Evolutionary conservation across 64 coral and sea anemone genomes (phyloP).

Genomic region (Anthopleura sola): DNA sequence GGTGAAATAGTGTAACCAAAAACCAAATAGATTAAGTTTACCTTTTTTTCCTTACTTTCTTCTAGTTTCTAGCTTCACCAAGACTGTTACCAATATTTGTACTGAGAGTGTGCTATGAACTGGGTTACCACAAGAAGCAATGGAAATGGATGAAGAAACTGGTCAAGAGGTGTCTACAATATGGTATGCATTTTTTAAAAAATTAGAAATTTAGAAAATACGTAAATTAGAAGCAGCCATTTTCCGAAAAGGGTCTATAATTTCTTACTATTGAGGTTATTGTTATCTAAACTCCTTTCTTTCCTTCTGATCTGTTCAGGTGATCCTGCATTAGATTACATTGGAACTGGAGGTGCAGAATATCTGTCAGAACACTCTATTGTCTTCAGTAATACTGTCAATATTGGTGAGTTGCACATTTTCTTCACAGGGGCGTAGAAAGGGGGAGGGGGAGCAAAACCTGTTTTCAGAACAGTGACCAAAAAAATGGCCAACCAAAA

Average conservation of each 20-base stretch:
- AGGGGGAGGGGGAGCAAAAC: too few relatives aligned
- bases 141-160: conserved; percentile 70
- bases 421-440: too few relatives aligned
- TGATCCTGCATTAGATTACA: conserved; percentile 85
- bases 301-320: conserved; percentile 32
- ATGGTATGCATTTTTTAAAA: conserved; percentile 45
- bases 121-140: conserved; percentile 68
- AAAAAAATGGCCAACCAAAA: too few relatives aligned
- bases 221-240: too few relatives aligned
- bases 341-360: conserved; percentile 58
- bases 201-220: too few relatives aligned
- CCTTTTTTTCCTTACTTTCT: neutral
- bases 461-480: too few relatives aligned
- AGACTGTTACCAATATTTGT: conserved; percentile 70
- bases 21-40: neutral
- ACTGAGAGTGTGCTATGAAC: conserved; percentile 59
- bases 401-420: conserved; percentile 23
- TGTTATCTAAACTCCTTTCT: neutral
- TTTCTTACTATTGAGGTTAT: too few relatives aligned
- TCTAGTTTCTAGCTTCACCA: conserved; percentile 77
- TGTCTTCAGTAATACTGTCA: neutral
- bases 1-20: too few relatives aligned
- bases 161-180: conserved; percentile 72
- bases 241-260: too few relatives aligned
- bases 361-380: conserved; percentile 32